Conservation (phyloP, 1,140 invertebrate species). For the Cephus cinctus region DNA sequence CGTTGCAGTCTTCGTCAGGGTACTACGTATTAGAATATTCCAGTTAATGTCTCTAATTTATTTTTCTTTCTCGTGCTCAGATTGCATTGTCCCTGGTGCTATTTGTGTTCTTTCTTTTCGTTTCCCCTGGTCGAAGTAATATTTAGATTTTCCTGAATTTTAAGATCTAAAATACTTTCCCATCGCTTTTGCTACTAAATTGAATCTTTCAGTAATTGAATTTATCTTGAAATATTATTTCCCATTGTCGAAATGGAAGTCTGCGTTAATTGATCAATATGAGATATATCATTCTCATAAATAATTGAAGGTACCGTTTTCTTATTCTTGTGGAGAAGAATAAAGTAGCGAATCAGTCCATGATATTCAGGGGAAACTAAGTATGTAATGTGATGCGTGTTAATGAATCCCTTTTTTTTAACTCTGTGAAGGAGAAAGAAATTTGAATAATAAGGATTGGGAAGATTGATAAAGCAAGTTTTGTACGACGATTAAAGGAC, state of each 20-base stretch:
- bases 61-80: constrained; percentile 9
- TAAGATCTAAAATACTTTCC: too few relatives aligned
- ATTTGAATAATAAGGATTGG: not conserved
- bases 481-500: constrained; percentile 11
- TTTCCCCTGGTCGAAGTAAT: not conserved
- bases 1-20: constrained; percentile 12
- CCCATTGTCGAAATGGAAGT: constrained; percentile 2
- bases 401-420: constrained; percentile 1
- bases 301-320: too few relatives aligned
- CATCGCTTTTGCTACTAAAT: too few relatives aligned
- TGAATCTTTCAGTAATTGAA: too few relatives aligned
- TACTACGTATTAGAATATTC: constrained; percentile 11
- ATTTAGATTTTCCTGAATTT: constrained; percentile 1
- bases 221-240: too few relatives aligned
- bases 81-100: constrained; percentile 14
- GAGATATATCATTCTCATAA: not conserved
- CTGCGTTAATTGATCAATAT: not conserved
- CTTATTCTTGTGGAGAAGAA: too few relatives aligned
- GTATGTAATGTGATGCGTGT: not conserved
- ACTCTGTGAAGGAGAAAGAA: not conserved
- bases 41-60: constrained; percentile 15
- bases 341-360: too few relatives aligned
- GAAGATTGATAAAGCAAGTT: constrained; percentile 8
- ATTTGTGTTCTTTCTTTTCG: too few relatives aligned
- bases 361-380: constrained; percentile 1